Evolutionary conservation across 1,140 invertebrate genomes (phyloP).

Genomic region (Brevipalpus yothersi): DNA sequence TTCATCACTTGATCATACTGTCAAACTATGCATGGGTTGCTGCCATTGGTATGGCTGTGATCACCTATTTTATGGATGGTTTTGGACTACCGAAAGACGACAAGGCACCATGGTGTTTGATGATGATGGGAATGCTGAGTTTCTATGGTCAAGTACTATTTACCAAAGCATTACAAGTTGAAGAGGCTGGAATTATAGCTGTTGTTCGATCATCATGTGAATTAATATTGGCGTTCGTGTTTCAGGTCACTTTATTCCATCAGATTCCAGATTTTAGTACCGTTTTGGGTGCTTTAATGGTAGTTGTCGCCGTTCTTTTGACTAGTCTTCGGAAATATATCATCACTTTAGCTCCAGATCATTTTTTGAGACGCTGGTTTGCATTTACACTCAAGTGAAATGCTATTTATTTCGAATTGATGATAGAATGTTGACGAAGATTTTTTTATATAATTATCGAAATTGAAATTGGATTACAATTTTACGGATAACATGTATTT

Average conservation of each 20-base stretch:
- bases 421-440: too few species aligned
- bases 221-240: constrained; percentile 65
- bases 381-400: too few species aligned
- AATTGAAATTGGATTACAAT: too few species aligned
- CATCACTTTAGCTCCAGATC: too few species aligned
- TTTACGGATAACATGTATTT: too few species aligned
- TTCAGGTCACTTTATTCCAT: constrained; percentile 37
- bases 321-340: too few species aligned
- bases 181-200: constrained; percentile 15
- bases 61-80: constrained; percentile 43
- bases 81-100: constrained; percentile 54
- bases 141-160: constrained; percentile 14
- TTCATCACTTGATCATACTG: constrained; percentile 71
- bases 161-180: constrained; percentile 13
- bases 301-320: too few species aligned
- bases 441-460: too few species aligned
- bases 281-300: constrained; percentile 34
- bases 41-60: constrained; percentile 46
- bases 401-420: neutral
- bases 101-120: constrained; percentile 34
- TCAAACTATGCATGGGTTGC: constrained; percentile 56
- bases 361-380: too few species aligned
- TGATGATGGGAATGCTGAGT: constrained; percentile 31
- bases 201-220: constrained; percentile 26
- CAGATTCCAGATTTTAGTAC: constrained; percentile 24